These are phyloP conservation scores for Eulemur albifrons DNA, from an alignment of 2,797 vertebrate genomes.

Conservation along the genomic window DNA sequence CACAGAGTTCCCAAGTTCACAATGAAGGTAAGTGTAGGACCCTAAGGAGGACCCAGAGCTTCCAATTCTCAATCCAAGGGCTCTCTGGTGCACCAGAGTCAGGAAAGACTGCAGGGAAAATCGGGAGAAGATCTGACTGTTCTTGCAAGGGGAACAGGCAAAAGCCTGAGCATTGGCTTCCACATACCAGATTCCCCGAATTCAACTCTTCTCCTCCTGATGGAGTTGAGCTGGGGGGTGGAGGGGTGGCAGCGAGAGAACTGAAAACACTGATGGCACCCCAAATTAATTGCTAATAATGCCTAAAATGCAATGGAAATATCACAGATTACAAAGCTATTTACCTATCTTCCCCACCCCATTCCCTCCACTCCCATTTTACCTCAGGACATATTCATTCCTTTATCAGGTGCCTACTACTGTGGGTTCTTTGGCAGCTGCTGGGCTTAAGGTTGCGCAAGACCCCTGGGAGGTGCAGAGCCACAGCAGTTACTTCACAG, in stretches of 20 bases:
- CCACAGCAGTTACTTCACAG: background rate
- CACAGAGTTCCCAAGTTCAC: background rate
- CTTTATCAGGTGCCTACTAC: background rate
- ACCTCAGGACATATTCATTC: background rate
- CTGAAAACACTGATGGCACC: background rate
- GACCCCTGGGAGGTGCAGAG: background rate
- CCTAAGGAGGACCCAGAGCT: background rate
- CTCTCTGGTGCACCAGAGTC: background rate
- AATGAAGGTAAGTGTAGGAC: background rate
- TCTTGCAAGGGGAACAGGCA: background rate
- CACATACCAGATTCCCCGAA: background rate
- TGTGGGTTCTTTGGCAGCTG: background rate
- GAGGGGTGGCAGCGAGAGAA: background rate
- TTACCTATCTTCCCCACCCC: background rate
- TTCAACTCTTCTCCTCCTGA: background rate
- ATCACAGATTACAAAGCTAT: background rate
- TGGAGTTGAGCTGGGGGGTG: background rate
- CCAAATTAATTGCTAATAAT: background rate
- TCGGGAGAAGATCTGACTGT: background rate
- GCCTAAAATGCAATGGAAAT: background rate
- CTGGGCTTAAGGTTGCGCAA: background rate
- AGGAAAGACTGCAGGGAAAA: background rate
- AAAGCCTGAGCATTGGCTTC: background rate
- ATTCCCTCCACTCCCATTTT: constrained; percentile 41
- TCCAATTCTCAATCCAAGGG: background rate